These are phyloP conservation scores for Heliconius charithonia DNA, from an alignment of 2,888 invertebrate species.

Conservation along the genomic window DNA sequence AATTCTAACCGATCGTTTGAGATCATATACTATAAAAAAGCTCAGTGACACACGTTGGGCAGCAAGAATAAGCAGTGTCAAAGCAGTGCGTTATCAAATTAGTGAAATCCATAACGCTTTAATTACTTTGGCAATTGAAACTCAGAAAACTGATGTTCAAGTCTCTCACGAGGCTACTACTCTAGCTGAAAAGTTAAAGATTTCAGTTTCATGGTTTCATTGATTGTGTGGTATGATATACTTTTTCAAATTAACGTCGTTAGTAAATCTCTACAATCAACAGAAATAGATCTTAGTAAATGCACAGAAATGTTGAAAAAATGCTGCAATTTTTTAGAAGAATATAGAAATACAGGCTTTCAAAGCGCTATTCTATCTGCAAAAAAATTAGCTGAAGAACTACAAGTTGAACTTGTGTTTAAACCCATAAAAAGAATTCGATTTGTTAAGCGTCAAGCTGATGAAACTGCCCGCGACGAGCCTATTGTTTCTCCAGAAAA, in stretches of 20 bases:
- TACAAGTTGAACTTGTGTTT: background rate
- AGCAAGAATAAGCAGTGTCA: background rate
- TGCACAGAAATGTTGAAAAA: constrained; percentile 35
- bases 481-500: background rate
- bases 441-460: background rate
- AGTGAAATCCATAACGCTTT: constrained; percentile 9
- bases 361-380: constrained; percentile 31
- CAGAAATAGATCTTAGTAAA: constrained; percentile 37
- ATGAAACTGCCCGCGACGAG: constrained; percentile 17
- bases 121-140: too few species aligned
- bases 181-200: constrained; percentile 35
- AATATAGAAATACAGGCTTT: constrained; percentile 34
- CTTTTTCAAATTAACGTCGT: background rate
- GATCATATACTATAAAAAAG: too few species aligned
- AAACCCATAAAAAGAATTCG: background rate
- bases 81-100: constrained; percentile 29
- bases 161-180: constrained; percentile 40
- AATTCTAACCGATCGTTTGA: too few species aligned
- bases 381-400: constrained; percentile 53
- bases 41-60: constrained; percentile 36
- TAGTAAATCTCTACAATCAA: constrained; percentile 49
- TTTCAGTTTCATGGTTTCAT: constrained; percentile 6
- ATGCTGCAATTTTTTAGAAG: constrained; percentile 52
- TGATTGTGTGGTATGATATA: constrained; percentile 35
- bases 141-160: too few species aligned